Conservation (phyloP, 2,113 vertebrate species). For the Ardeotis arabs region DNA sequence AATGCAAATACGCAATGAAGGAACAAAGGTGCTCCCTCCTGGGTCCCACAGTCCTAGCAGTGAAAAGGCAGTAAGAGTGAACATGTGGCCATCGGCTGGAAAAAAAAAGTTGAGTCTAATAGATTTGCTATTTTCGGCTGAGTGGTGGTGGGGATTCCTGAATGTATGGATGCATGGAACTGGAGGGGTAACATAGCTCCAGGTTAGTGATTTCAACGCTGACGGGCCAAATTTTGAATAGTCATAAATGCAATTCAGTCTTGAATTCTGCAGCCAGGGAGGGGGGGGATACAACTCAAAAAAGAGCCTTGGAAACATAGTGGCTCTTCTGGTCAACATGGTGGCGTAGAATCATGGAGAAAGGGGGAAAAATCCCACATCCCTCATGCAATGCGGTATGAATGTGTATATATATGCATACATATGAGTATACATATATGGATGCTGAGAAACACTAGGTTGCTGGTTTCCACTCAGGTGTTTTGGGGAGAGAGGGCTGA, state of each 20-base stretch:
- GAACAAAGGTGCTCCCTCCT: background rate
- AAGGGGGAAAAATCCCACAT: background rate
- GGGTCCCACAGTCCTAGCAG: background rate
- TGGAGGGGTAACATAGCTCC: background rate
- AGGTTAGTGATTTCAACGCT: background rate
- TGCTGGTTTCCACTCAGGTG: background rate
- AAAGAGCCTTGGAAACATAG: background rate
- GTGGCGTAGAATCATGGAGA: accelerated
- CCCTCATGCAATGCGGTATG: accelerated
- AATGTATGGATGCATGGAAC: background rate
- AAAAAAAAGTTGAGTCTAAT: background rate
- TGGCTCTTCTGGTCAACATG: background rate
- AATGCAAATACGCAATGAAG: background rate
- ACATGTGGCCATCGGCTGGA: accelerated
- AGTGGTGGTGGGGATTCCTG: background rate
- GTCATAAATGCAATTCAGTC: background rate
- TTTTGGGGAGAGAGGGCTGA: background rate
- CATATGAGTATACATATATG: accelerated
- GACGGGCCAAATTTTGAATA: background rate
- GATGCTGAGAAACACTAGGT: background rate
- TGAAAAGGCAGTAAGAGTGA: background rate
- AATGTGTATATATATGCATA: background rate
- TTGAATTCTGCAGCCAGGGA: background rate
- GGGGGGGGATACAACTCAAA: background rate
- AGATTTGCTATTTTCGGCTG: background rate